Evolutionary conservation across 2,113 vertebrate genomes (phyloP), one percentile per base, ranked within the genome.

Genomic region (Eubucco bourcierii): DNA sequence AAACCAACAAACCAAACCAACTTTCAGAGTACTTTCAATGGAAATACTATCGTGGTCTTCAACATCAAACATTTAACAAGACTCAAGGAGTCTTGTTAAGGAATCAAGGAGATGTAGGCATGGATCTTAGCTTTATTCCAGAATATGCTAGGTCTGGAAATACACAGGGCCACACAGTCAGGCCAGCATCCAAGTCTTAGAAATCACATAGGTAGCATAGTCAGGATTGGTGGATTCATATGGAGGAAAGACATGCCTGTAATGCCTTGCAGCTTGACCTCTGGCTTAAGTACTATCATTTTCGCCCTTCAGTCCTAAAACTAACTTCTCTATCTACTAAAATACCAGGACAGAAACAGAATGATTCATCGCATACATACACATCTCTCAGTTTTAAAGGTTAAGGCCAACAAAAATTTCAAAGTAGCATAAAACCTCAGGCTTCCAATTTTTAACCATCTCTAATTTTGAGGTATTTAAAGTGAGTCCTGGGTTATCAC

Each of bases 401-500:
- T 93, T 93, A 93, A 74, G 31, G 33, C 53, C 75, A 72, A 93
- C 80, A 93, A 91, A 95, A 91, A 72, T 93, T 93, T 94, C 90
- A 84, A 95, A 93, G 88, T 74, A 60, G 78, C 53, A 29, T 67
- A 93, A 96, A 95, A 95, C 93, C 92, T 95, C 92, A 93, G 80
- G 58, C 82, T 95, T 94, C 73, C 15, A 18, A 88, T 93, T 80
- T 91, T 94, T 80, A 95, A 93, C 93, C 90, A 86, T 86, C 88
- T 94, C 90, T 94, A 95, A 95, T 93, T 94, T 85, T 93, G 90
- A 95, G 70, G 93, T 80, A 83, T 95, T 95, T 64, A 74, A 91
- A 91, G 56, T 60, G 82, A 80, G 76, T 64, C 72, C 41, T 94
- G 73, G 56, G 52, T 90, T 93, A 93, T 61, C 76, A 73, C 65